These are phyloP conservation scores for Ctenosaura bakeri DNA, from an alignment of 2,797 vertebrate genomes.

Conservation along the genomic window DNA sequence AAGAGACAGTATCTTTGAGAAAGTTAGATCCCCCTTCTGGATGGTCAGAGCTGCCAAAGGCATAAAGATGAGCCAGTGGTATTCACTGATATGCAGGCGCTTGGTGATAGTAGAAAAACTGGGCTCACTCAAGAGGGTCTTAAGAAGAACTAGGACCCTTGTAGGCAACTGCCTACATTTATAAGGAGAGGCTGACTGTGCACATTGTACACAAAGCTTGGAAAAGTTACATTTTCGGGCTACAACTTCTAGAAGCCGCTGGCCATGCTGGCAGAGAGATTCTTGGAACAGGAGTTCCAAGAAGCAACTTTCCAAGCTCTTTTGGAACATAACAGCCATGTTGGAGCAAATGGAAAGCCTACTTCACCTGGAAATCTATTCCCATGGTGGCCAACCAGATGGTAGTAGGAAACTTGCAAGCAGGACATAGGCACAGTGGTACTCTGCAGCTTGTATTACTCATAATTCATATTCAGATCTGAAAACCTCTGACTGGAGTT, in stretches of 20 bases:
- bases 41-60: neutral
- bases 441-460: neutral
- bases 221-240: too few species aligned
- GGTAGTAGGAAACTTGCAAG: neutral
- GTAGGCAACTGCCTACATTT: neutral
- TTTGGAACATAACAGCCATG: neutral
- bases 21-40: neutral
- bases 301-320: neutral
- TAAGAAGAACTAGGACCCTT: neutral
- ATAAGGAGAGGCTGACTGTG: neutral
- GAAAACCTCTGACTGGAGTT: constrained; percentile 20
- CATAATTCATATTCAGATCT: neutral
- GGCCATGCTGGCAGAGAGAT: neutral
- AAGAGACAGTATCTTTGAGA: neutral
- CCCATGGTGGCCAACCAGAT: neutral
- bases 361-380: too few species aligned
- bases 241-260: too few species aligned
- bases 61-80: neutral
- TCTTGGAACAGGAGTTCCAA: neutral
- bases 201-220: neutral
- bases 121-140: neutral
- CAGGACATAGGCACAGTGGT: neutral
- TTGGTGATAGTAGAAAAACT: neutral
- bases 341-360: neutral
- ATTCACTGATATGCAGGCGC: neutral